A percentile compares a stretch with the other conserved stretches of the same genome.
These are phyloP conservation scores for Anarrhichthys ocellatus DNA, from an alignment of 2,113 vertebrate species.

Conservation along the genomic window DNA sequence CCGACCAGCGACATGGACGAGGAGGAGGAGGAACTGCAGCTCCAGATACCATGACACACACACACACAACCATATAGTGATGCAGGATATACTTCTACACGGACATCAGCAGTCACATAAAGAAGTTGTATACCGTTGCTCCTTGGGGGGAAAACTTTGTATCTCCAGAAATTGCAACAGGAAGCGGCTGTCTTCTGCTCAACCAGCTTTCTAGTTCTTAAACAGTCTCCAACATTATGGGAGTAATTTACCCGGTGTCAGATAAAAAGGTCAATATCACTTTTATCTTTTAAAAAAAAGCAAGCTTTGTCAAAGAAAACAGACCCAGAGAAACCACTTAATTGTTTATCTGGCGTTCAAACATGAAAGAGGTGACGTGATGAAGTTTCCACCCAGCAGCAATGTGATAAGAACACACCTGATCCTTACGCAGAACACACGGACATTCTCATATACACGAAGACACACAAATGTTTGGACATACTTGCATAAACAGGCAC, in stretches of 20 bases:
- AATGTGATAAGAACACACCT: background rate
- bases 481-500: background rate
- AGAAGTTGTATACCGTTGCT: slow-evolving; percentile 5
- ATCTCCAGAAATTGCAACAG: background rate
- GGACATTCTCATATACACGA: background rate
- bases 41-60: slow-evolving; percentile 89
- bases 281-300: background rate
- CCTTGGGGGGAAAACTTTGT: background rate
- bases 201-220: background rate
- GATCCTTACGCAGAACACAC: background rate
- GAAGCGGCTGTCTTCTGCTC: background rate
- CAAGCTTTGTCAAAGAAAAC: background rate
- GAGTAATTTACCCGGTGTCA: background rate
- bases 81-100: background rate
- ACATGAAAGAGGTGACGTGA: background rate
- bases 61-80: background rate
- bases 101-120: slow-evolving; percentile 8
- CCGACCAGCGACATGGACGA: slow-evolving; percentile 90
- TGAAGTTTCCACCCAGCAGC: background rate
- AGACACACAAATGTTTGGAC: background rate
- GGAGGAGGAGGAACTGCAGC: slow-evolving; percentile 91
- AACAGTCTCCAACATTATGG: background rate
- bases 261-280: background rate
- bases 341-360: background rate
- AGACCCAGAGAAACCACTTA: background rate